Conservation (phyloP, 1,140 invertebrate species). For the Centruroides sculpturatus region DNA sequence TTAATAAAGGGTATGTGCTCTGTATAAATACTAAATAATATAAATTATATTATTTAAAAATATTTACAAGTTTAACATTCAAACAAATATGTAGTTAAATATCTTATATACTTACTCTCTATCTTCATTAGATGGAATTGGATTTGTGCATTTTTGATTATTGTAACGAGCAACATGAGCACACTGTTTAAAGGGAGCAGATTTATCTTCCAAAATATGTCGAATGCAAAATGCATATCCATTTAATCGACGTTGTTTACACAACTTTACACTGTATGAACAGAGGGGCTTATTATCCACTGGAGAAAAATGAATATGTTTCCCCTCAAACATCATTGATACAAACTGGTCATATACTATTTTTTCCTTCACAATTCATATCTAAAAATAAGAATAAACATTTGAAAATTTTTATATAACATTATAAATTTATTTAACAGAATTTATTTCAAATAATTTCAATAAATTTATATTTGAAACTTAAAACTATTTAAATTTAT, state of each 20-base stretch:
- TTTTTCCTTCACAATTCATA: too few species aligned
- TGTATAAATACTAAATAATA: too few species aligned
- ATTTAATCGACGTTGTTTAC: constrained; percentile 36
- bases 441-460: too few species aligned
- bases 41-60: too few species aligned
- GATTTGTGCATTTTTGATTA: constrained; percentile 32
- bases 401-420: too few species aligned
- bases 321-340: constrained; percentile 36
- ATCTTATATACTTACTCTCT: constrained; percentile 24
- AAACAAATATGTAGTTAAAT: too few species aligned
- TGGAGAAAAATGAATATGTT: constrained; percentile 37
- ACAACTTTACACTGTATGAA: constrained; percentile 35
- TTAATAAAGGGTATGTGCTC: too few species aligned
- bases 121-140: constrained; percentile 34
- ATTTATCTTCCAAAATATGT: constrained; percentile 31
- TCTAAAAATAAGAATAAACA: too few species aligned
- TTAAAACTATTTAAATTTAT: too few species aligned
- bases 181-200: constrained; percentile 32
- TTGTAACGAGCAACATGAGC: constrained; percentile 31
- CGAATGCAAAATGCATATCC: constrained; percentile 38
- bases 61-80: too few species aligned
- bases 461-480: too few species aligned
- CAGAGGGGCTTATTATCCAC: constrained; percentile 36
- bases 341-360: constrained; percentile 5
- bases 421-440: too few species aligned